phyloP scores from a whole-genome alignment of 2,888 invertebrate genomes.

The Amorpha juglandis region DNA sequence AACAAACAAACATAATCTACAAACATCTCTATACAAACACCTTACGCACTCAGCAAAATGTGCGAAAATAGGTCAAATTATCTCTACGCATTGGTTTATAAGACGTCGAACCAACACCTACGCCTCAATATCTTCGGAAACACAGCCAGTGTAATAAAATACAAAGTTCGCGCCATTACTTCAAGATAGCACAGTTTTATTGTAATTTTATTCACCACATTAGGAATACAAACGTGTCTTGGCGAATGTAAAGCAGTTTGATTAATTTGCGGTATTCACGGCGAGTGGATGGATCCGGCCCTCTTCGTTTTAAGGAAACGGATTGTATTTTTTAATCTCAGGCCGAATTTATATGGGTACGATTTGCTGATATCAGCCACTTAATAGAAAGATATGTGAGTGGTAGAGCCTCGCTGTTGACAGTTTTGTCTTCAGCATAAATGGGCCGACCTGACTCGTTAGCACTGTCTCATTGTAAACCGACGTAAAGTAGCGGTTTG shows the following conservation, averaged over 20 bases:
- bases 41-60: too few relatives aligned
- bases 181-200: constrained; percentile 68
- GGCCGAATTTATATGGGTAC: too few relatives aligned
- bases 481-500: too few relatives aligned
- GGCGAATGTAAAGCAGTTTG: constrained; percentile 43
- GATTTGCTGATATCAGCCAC: too few relatives aligned
- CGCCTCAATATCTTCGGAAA: constrained; percentile 37
- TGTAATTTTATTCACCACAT: constrained; percentile 69
- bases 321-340: neutral
- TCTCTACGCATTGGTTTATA: neutral
- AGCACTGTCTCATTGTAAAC: too few relatives aligned
- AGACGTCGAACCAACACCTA: neutral
- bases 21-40: too few relatives aligned
- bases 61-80: too few relatives aligned
- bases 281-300: neutral
- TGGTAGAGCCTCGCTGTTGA: too few relatives aligned
- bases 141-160: constrained; percentile 57
- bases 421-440: too few relatives aligned
- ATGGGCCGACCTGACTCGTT: too few relatives aligned
- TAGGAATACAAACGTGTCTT: constrained; percentile 44
- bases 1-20: too few relatives aligned
- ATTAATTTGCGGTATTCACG: constrained; percentile 39
- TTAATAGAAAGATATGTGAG: too few relatives aligned
- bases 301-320: neutral
- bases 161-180: constrained; percentile 58